Evolutionary conservation across 2,113 vertebrate species (phyloP), one percentile per base, ranked within the genome.

Genomic region (Girardinichthys multiradiatus): DNA sequence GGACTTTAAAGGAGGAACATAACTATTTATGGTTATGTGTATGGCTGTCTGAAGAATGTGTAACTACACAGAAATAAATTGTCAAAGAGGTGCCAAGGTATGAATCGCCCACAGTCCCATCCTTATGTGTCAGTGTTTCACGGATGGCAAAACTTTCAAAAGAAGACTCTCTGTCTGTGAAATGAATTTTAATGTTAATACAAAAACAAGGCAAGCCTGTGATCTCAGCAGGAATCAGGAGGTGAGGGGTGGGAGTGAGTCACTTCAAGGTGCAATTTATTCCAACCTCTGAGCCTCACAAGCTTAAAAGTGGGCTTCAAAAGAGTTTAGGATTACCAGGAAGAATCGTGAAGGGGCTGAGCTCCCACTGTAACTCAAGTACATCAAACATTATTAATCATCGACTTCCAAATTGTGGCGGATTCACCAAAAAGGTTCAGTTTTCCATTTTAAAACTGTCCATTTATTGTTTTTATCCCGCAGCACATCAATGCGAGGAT

Each of bases 281-380:
- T 91, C 89, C 82, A 87, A 82, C 81, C 88, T 89, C 86, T 82
- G 80, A 79, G 82, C 89, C 89, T 92, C 67, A 75, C 87, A 70
- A 70, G 91, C 90, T 90, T 92, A 86, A 93, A 94, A 92, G 92
- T 88, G 82, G 85, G 83, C 90, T 92, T 93, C 91, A 93, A 92
- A 93, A 90, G 89, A 89, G 81, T 28, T 29, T 72, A 72, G 88
- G 84, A 87, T 91, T 91, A 89, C 82, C 27, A 39, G 79, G 74
- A 85, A 91, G 77, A 85, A 84, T 70, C 76, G 70, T 57, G 62
- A 82, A 81, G 84, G 74, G 70, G 39, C 28, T 7, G 57, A 72
- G 79, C 71, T 80, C 81, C 72, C 62, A 9, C 77, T 72, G 76
- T 70, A 63, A 31, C 73, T 82, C 57, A 24, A 60, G 64, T 76